Evolutionary conservation across 2,888 invertebrate genomes (phyloP).

Genomic region (Eupithecia subumbrata): DNA sequence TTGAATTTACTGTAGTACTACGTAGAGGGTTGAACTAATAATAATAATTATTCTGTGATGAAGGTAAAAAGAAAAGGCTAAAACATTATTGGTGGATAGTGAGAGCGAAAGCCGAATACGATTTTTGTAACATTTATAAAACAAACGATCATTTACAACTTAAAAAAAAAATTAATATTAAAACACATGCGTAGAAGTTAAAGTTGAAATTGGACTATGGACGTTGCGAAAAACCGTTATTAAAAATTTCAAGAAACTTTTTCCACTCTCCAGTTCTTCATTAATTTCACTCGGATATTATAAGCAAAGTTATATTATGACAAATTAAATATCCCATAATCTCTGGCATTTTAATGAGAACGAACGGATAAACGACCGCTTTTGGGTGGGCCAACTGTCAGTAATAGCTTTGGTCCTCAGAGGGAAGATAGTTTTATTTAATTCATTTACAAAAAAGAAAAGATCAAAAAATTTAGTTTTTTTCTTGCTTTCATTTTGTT

Average conservation of each 20-base stretch:
- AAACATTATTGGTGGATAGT: too few relatives aligned
- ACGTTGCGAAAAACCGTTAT: not conserved
- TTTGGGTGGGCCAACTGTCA: not conserved
- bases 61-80: not conserved
- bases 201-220: not conserved
- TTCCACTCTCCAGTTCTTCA: not conserved
- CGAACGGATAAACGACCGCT: not conserved
- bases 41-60: not conserved
- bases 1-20: not conserved
- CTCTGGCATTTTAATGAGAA: slow-evolving; percentile 21
- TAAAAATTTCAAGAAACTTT: not conserved
- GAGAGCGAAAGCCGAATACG: not conserved
- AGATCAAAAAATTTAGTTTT: not conserved
- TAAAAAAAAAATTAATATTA: too few relatives aligned
- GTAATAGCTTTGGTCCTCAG: not conserved
- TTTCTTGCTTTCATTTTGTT: not conserved
- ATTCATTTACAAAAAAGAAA: not conserved
- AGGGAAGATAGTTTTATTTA: too few relatives aligned
- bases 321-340: slow-evolving; percentile 15
- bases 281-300: not conserved
- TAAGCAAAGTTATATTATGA: slow-evolving; percentile 14
- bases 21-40: not conserved
- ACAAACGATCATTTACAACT: too few relatives aligned
- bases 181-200: too few relatives aligned
- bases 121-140: not conserved